Evolutionary conservation across 2,113 vertebrate genomes (phyloP), one percentile per base, ranked within the genome.

Genomic region (Helogale parvula): DNA sequence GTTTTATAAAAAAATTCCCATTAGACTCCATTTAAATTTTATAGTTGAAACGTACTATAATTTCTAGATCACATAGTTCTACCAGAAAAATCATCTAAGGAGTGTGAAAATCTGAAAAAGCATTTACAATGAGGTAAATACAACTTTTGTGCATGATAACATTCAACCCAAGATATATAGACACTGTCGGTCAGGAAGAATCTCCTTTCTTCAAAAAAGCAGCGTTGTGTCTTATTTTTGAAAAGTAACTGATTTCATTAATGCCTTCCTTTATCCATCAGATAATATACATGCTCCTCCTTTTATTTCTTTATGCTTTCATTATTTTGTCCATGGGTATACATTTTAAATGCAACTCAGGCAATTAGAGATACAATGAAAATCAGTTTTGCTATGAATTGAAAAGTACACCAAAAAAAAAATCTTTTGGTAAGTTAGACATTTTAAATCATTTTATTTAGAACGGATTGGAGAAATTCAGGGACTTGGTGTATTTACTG

Each of bases 231-330:
- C 9, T 0, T 82, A 0, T 38, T n/a, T 81, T 50, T 72, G 33
- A 31, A 31, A 12, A 11, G 21, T 31, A 15, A 5, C 4, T 27
- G 4, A 4, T 29, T 79, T 35, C 54, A 12, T 79, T 5, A 31
- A 33, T 17, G 33, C 10, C 2, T 68, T 2, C 14, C 19, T 79
- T 68, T 57, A 27, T 3, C 19, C 60, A 7, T 19, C 0, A 45
- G 35, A 7, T 1, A 25, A 33, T 15, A 27, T 1, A 1, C 9
- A 33, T 33, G 10, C 4, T 8, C 27, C 5, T 14, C 21, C 16
- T 23, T 31, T 27, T 8, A 27, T 0, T 2, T 21, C 35, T 68
- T 45, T 45, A 13, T 45, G 29, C 11, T 11, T 57, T 14, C 31
- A 57, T 74, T 35, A 21, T 47, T 41, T 4, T 27, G 1, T 19